Percentiles rank a stretch among this genome's conserved stretches.
Evolutionary conservation across 2,113 vertebrate genomes (phyloP).

Genomic region (Halcyon malimbica): DNA sequence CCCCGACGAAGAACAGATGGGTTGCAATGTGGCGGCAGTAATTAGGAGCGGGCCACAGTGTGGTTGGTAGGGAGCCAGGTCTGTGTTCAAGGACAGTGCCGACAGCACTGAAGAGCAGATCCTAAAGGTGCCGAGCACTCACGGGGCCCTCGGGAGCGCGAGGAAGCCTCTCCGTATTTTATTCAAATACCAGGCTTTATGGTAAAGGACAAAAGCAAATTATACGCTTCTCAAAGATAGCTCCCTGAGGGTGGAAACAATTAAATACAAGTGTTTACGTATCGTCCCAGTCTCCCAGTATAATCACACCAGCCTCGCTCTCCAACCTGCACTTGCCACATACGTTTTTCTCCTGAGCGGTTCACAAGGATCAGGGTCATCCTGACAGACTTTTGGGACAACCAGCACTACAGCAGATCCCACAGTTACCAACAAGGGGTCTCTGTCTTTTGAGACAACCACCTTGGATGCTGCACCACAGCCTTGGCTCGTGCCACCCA

Average conservation of each 20-base stretch:
- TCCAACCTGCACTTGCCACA: not conserved
- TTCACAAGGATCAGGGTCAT: not conserved
- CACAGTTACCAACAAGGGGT: not conserved
- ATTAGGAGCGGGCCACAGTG: not conserved
- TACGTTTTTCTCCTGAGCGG: not conserved
- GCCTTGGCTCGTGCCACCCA: not conserved
- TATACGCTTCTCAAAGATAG: not conserved
- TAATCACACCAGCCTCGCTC: not conserved
- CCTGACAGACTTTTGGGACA: not conserved
- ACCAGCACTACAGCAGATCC: not conserved
- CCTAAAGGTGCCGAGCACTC: not conserved
- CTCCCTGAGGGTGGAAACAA: not conserved
- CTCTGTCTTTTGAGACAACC: not conserved
- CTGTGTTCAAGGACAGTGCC: not conserved
- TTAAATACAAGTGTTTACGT: not conserved
- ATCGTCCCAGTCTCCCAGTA: not conserved
- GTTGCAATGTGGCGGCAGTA: not conserved
- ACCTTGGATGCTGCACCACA: not conserved
- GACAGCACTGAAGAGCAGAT: not conserved
- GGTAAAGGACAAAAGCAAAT: not conserved
- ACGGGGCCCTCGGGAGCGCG: not conserved
- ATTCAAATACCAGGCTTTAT: not conserved
- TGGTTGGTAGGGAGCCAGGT: not conserved
- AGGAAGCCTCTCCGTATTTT: not conserved
- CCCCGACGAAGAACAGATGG: not conserved